Conservation (phyloP, 2,888 invertebrate species). For the Tetranychus truncatus region DNA sequence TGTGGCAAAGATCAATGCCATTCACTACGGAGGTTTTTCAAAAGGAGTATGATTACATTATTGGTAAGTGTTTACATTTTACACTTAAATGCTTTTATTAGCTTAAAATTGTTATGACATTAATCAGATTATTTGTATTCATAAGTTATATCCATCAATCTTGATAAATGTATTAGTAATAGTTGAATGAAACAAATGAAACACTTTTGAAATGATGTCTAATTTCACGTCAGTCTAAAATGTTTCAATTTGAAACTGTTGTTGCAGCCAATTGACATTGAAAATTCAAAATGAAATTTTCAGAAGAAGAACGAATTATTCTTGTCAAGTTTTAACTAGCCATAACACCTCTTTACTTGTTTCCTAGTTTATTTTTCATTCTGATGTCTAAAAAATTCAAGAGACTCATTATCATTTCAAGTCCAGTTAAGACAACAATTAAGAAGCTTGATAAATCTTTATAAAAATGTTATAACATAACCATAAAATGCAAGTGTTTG, state of each 20-base stretch:
- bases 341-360: constrained; percentile 49
- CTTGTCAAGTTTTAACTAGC: constrained; percentile 28
- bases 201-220: no score
- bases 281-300: no score
- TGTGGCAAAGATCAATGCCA: constrained; percentile 13
- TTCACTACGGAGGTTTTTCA: constrained; percentile 22
- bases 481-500: no score
- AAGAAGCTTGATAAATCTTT: no score
- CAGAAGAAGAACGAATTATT: constrained; percentile 28
- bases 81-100: background rate
- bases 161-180: background rate
- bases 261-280: no score
- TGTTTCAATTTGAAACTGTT: no score
- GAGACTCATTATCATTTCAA: constrained; percentile 21
- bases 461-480: no score
- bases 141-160: constrained; percentile 4
- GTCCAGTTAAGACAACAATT: no score
- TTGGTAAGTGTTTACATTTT: constrained; percentile 27
- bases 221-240: background rate
- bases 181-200: no score
- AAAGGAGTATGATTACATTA: constrained; percentile 45
- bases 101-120: background rate
- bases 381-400: constrained; percentile 51
- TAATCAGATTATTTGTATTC: background rate
- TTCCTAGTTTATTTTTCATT: constrained; percentile 60